Base-by-base conservation (phyloP, 2,113 vertebrate genomes). In the Grammomys surdaster region DNA sequence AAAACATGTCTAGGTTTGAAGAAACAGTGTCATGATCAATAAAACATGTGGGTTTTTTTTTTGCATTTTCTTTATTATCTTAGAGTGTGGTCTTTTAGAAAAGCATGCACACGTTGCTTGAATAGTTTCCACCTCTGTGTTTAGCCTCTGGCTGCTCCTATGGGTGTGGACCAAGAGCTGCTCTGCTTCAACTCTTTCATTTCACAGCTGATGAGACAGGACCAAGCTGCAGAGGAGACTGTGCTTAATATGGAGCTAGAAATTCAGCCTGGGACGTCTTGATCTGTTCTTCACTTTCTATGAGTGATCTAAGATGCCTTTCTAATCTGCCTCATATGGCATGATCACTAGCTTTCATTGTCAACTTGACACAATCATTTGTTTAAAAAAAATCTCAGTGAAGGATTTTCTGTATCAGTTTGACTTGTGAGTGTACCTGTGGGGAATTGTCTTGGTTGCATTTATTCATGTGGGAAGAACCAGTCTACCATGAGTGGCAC, bases 31-130 rank as follows among this genome's bases (percentile, higher is more conserved):
- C 58, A 51, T 75, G 51, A 86, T 93, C 70, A 43, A n/a, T 90
- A 73, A 97, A 75, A 33, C 13, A 20, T 51, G 90, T 93, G 46
- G 46, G 46, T 48, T 48, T 48, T 75, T 87, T 85, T 87, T 88
- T 95, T 87, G 11, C 3, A 76, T 95, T 91, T 88, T 94, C 88
- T 60, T 95, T 75, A 63, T 85, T 97, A 43, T 88, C 87, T 92
- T 95, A 48, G 77, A 92, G 46, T 90, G 60, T 75, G 40, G 33
- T 69, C 58, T 85, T 76, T 92, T 63, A 54, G 20, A 72, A 46
- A 90, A 81, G 63, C 7, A 84, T 12, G 40, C 70, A 54, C 20
- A 20, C 75, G 91, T 85, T 69, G 72, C 48, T 81, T 90, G 48
- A 65, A 85, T 85, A 28, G 2, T 75, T 88, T 91, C 91, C n/a